Evolutionary conservation across 1,140 invertebrate genomes (phyloP), one percentile per base, ranked within the genome.

Genomic region (Zaprionus nigranus): DNA sequence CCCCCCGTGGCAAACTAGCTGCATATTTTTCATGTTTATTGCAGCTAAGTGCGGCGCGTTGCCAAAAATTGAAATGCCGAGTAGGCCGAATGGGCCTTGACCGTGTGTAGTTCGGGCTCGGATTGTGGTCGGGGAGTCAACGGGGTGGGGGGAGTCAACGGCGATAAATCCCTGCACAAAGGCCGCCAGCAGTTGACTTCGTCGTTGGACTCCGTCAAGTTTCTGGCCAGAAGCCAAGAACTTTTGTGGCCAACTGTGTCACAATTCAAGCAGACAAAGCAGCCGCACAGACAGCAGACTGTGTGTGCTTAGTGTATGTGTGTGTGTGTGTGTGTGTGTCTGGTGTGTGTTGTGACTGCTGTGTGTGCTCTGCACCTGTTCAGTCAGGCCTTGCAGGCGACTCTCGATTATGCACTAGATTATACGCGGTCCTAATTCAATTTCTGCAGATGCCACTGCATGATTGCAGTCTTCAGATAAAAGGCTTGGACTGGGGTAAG

Each of bases 201-300:
- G 70, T 34, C 30, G 67, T 82, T 82, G 82, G 83, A 84, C 85
- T 90, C 73, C 75, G 79, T 90, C 84, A 84, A 90, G 74, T 90
- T 77, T 34, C 73, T 90, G 84, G 84, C 84, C 59, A 66, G 17
- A 54, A 70, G 84, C 84, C 84, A 87, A 87, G 30, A 78, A 83
- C 57, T 73, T 82, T 88, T 80, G 69, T 46, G 84, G 81, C 84
- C 63, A 75, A 51, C 73, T 86, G 82, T 86, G 79, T 76, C 57
- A 81, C 71, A 82, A 63, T 56, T 65, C 57, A 75, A 75, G 70
- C 58, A 70, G 40, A 38, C 60, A 57, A 78, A 56, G 49, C 5
- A 17, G 11, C 20, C 49, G 22, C 11, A n/a, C n/a, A 17, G 40
- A 46, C 40, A 7, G 40, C 36, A 38, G 36, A 38, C 36, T 38